Evolutionary conservation across 2,888 invertebrate species (phyloP).

Genomic region (Acleris literana): DNA sequence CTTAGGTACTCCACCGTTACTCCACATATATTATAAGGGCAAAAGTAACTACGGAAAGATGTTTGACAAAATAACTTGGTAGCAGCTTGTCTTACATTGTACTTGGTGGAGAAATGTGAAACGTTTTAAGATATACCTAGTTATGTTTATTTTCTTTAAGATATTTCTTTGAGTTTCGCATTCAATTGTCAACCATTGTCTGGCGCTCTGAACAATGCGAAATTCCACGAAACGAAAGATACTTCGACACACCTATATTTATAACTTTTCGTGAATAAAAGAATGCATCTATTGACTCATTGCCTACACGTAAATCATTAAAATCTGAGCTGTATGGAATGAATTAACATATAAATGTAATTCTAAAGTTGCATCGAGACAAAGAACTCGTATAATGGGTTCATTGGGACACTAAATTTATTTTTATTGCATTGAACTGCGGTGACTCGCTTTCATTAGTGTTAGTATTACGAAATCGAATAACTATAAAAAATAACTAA

Average conservation of each 20-base stretch:
- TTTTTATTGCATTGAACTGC: slow-evolving; percentile 41
- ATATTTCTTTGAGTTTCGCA: too few species aligned
- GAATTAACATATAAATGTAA: slow-evolving; percentile 48
- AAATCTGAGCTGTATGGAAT: slow-evolving; percentile 34
- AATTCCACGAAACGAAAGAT: not conserved
- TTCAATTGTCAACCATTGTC: too few species aligned
- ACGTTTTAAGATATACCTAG: not conserved
- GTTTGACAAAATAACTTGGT: not conserved
- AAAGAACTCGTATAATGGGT: slow-evolving; percentile 41
- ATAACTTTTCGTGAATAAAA: slow-evolving; percentile 11
- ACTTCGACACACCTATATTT: not conserved
- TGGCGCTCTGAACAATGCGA: not conserved
- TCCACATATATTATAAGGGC: not conserved
- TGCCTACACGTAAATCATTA: slow-evolving; percentile 35
- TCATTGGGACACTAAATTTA: slow-evolving; percentile 45
- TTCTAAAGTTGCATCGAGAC: slow-evolving; percentile 41
- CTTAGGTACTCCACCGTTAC: not conserved
- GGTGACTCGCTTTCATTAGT: slow-evolving; percentile 17
- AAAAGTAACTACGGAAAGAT: not conserved
- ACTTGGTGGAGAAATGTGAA: not conserved
- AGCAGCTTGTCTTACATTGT: not conserved
- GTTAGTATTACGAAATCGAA: slow-evolving; percentile 23
- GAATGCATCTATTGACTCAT: slow-evolving; percentile 30
- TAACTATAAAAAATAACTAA: slow-evolving; percentile 24
- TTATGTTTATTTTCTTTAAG: too few species aligned